phyloP scores from a whole-genome alignment of 2,113 vertebrate species.

The Rhinolophus ferrumequinum region DNA sequence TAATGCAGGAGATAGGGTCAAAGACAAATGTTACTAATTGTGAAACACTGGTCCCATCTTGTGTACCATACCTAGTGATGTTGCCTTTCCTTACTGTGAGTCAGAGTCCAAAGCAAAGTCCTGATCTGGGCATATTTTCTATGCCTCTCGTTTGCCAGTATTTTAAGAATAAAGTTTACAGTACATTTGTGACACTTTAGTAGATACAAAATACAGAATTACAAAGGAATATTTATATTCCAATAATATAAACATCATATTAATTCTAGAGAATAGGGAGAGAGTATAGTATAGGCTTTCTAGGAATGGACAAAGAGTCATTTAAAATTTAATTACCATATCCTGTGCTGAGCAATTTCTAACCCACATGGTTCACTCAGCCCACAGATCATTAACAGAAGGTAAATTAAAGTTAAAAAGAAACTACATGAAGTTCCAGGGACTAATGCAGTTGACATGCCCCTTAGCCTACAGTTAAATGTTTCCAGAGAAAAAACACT shows the following conservation, averaged over 20 bases:
- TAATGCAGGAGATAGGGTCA: neutral
- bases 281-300: neutral
- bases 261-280: neutral
- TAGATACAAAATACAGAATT: neutral
- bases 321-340: slow-evolving; percentile 34
- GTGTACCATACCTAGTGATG: neutral
- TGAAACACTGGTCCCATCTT: neutral
- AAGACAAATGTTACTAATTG: neutral
- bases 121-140: neutral
- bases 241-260: neutral
- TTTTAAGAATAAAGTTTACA: neutral
- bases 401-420: slow-evolving; percentile 17
- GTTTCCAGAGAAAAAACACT: neutral
- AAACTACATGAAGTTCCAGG: neutral
- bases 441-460: neutral
- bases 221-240: neutral
- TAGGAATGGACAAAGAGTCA: slow-evolving; percentile 4
- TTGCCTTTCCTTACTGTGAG: neutral
- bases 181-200: neutral
- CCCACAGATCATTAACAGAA: neutral
- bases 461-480: neutral
- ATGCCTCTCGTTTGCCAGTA: neutral
- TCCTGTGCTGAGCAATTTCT: neutral
- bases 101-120: neutral
- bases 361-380: neutral